phyloP scores from a whole-genome alignment of 2,797 vertebrate genomes.

The Clarias fuscus region DNA sequence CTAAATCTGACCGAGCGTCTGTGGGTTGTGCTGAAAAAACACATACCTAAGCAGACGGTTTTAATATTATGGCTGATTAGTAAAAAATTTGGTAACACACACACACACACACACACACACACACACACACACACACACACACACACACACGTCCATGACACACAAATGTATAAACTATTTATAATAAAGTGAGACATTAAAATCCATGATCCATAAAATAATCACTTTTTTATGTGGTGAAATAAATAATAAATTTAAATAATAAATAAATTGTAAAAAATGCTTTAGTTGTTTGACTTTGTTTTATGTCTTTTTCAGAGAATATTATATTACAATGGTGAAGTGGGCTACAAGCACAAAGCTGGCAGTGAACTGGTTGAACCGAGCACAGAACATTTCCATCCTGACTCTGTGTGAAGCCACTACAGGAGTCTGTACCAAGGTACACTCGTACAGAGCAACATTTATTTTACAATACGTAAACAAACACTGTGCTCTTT shows the following conservation, averaged over 20 bases:
- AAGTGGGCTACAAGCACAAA: constrained; percentile 98
- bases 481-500: not conserved
- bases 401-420: constrained; percentile 94
- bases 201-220: not conserved
- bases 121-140: not conserved
- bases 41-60: too few relatives aligned
- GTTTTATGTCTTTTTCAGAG: constrained; percentile 73
- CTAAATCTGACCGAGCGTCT: too few relatives aligned
- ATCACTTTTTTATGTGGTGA: not conserved
- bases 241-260: too few relatives aligned
- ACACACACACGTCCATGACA: not conserved
- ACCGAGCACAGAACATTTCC: constrained; percentile 95
- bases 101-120: not conserved
- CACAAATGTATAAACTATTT: not conserved
- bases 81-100: not conserved
- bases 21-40: too few relatives aligned
- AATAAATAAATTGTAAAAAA: too few relatives aligned
- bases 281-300: not conserved
- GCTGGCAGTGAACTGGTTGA: constrained; percentile 96
- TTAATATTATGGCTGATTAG: too few relatives aligned
- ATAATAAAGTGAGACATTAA: not conserved
- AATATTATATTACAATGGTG: constrained; percentile 95
- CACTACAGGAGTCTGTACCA: constrained; percentile 94
- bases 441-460: constrained; percentile 71
- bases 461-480: not conserved